These are phyloP conservation scores for Montifringilla adamsi DNA, from an alignment of 2,113 vertebrate species.

Conservation along the genomic window DNA sequence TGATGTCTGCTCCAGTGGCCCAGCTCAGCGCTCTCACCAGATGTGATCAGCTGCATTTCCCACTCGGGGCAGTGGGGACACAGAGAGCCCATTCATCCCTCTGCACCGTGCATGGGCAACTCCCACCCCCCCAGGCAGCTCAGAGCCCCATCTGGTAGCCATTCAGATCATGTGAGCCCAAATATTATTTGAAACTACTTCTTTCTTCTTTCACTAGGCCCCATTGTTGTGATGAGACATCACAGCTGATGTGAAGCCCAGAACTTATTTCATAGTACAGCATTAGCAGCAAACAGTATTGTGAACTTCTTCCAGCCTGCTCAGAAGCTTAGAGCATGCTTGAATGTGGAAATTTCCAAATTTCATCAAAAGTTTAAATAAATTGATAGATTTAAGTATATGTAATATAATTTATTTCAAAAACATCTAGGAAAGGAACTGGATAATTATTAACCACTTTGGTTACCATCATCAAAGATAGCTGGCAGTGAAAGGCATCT, in stretches of 20 bases:
- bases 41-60: slow-evolving; percentile 14
- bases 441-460: not conserved
- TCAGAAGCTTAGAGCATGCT: not conserved
- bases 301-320: not conserved
- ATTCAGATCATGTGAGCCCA: not conserved
- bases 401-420: not conserved
- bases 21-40: not conserved
- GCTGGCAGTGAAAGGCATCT: not conserved
- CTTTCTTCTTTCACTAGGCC: not conserved
- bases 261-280: not conserved
- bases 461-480: not conserved
- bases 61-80: not conserved
- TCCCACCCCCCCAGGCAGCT: not conserved
- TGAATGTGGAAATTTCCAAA: not conserved
- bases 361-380: not conserved
- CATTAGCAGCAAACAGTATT: not conserved
- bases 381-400: not conserved
- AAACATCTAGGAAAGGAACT: not conserved
- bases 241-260: not conserved
- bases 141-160: slow-evolving; percentile 38
- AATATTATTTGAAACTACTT: not conserved
- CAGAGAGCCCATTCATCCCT: slow-evolving; percentile 49
- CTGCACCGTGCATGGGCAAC: not conserved
- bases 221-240: not conserved
- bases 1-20: not conserved